Evolutionary conservation across 2,113 vertebrate species (phyloP).

Genomic region (Ranitomeya variabilis): DNA sequence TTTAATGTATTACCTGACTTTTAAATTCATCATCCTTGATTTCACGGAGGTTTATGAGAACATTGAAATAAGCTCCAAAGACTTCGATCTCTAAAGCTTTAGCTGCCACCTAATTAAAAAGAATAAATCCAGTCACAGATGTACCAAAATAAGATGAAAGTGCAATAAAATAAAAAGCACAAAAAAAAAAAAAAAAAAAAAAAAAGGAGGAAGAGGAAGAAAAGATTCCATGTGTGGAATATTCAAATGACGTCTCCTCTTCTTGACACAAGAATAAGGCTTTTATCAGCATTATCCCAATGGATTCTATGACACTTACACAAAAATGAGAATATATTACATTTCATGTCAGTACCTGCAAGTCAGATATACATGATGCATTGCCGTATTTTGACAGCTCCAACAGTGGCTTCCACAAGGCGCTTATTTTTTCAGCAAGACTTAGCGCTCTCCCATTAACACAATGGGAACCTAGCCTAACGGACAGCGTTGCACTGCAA

Average conservation of each 20-base stretch:
- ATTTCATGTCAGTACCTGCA: constrained; percentile 77
- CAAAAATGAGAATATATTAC: too few relatives aligned
- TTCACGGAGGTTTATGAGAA: constrained; percentile 86
- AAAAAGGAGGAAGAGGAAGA: too few relatives aligned
- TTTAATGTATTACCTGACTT: constrained; percentile 63
- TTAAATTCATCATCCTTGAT: constrained; percentile 78
- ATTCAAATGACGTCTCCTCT: neutral
- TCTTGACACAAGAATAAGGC: neutral
- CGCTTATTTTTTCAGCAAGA: constrained; percentile 81
- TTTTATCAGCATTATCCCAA: neutral
- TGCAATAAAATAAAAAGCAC: neutral
- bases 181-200: neutral
- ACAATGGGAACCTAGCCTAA: too few relatives aligned
- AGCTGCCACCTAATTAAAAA: constrained; percentile 78
- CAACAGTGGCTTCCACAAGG: constrained; percentile 80
- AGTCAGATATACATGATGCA: constrained; percentile 84
- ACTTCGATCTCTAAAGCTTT: constrained; percentile 88
- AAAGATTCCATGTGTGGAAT: neutral
- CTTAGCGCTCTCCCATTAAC: too few relatives aligned
- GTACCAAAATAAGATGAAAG: neutral
- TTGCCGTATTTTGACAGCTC: constrained; percentile 83
- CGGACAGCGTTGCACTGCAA: too few relatives aligned
- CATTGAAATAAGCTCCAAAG: constrained; percentile 90
- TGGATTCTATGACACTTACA: neutral
- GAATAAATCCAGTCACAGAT: neutral